Evolutionary conservation across 2,888 invertebrate genomes (phyloP).

Genomic region (Cantharis lateralis): DNA sequence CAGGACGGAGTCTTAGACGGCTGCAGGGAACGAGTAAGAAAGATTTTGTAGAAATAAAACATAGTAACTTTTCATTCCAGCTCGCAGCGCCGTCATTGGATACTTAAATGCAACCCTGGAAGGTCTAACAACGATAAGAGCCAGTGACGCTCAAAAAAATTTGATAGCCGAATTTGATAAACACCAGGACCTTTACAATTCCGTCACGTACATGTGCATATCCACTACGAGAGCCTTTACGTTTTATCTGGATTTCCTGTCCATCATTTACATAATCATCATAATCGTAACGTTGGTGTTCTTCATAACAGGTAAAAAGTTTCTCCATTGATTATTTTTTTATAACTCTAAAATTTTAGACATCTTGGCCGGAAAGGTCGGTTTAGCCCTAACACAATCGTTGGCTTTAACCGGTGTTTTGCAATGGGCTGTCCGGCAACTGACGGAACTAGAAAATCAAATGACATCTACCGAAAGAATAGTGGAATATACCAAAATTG

Average conservation of each 20-base stretch:
- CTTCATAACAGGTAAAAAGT: not conserved
- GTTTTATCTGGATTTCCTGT: constrained; percentile 45
- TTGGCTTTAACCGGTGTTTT: constrained; percentile 73
- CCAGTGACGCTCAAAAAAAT: constrained; percentile 44
- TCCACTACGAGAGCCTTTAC: constrained; percentile 46
- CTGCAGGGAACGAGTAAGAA: constrained; percentile 69
- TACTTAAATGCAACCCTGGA: constrained; percentile 50
- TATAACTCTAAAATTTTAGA: constrained; percentile 44
- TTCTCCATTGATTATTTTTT: not conserved
- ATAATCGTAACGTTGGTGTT: constrained; percentile 28
- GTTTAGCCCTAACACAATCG: constrained; percentile 79
- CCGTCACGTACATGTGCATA: constrained; percentile 46
- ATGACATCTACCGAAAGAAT: constrained; percentile 90
- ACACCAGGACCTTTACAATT: constrained; percentile 49
- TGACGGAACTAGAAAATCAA: constrained; percentile 79
- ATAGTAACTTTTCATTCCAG: constrained; percentile 36
- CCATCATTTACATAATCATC: constrained; percentile 39
- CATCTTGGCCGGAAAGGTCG: constrained; percentile 73
- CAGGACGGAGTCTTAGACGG: constrained; percentile 74
- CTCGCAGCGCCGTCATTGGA: constrained; percentile 51
- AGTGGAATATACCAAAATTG: constrained; percentile 55
- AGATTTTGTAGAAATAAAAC: not conserved
- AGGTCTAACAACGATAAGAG: constrained; percentile 50
- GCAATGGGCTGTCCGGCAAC: constrained; percentile 76
- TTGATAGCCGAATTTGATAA: constrained; percentile 47